phyloP scores from a whole-genome alignment of 1,140 invertebrate species.

The Drosophila leontia region DNA sequence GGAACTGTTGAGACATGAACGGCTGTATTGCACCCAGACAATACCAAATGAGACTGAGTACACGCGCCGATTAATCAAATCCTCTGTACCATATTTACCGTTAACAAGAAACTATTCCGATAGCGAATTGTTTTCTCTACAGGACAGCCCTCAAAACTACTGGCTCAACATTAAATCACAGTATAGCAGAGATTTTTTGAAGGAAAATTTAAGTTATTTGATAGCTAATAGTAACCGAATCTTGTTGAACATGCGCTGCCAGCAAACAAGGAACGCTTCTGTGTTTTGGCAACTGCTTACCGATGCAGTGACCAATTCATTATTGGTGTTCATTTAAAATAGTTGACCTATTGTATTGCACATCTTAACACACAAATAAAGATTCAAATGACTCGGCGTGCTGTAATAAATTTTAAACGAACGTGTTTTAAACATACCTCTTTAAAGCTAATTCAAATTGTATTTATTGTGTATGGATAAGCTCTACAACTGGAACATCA shows the following conservation, averaged over 20 bases:
- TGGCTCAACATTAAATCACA: slow-evolving; percentile 73
- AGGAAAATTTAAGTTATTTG: slow-evolving; percentile 15
- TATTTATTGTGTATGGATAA: background rate
- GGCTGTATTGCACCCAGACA: slow-evolving; percentile 62
- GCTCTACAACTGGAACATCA: background rate
- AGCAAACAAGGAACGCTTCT: slow-evolving; percentile 48
- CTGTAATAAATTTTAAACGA: background rate
- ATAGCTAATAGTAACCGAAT: slow-evolving; percentile 10
- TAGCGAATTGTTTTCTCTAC: slow-evolving; percentile 5
- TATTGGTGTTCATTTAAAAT: slow-evolving; percentile 56
- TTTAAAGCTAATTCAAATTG: background rate
- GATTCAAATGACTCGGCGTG: background rate
- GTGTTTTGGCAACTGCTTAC: slow-evolving; percentile 63
- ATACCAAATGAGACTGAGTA: slow-evolving; percentile 51
- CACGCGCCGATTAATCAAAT: slow-evolving; percentile 12
- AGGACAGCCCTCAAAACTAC: slow-evolving; percentile 53
- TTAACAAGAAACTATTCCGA: slow-evolving; percentile 20
- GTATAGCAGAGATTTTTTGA: slow-evolving; percentile 23
- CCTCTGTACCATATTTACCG: slow-evolving; percentile 11
- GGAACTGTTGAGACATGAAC: slow-evolving; percentile 68
- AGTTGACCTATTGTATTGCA: background rate
- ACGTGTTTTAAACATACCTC: background rate
- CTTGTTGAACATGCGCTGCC: slow-evolving; percentile 21
- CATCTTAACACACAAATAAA: slow-evolving; percentile 1
- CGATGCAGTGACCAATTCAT: slow-evolving; percentile 35